A percentile compares a stretch with the other conserved stretches of the same genome.
These are phyloP conservation scores for Corythoichthys intestinalis DNA, from an alignment of 2,113 vertebrate species.

Conservation along the genomic window DNA sequence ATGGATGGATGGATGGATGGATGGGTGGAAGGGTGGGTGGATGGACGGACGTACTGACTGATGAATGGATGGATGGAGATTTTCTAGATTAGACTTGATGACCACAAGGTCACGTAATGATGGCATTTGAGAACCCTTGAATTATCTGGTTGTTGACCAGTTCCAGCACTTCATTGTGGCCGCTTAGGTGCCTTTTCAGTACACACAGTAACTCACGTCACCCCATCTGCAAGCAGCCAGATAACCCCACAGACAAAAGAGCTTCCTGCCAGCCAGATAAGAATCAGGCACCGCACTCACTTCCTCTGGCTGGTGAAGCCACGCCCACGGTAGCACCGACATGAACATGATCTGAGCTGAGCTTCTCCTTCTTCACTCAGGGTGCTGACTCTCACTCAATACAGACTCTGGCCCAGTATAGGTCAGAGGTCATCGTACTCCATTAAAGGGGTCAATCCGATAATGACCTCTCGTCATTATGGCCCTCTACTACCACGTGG, in stretches of 20 bases:
- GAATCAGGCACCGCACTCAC: conserved; percentile 46
- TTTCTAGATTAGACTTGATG: neutral
- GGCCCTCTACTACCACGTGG: neutral
- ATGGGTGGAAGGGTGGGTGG: too few species aligned
- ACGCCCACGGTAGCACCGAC: conserved; percentile 26
- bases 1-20: too few species aligned
- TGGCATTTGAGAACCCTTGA: neutral
- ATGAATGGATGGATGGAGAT: too few species aligned
- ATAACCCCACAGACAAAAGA: conserved; percentile 61
- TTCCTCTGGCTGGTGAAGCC: conserved; percentile 40
- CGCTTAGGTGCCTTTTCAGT: conserved; percentile 26
- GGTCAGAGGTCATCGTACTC: conserved; percentile 48
- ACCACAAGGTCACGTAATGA: neutral
- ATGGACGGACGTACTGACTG: too few species aligned
- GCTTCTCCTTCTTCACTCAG: conserved; percentile 26
- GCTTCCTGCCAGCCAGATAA: conserved; percentile 65
- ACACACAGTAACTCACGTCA: conserved; percentile 30
- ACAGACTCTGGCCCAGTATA: conserved; percentile 12
- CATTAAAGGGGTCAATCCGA: conserved; percentile 51
- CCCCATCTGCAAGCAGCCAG: conserved; percentile 48
- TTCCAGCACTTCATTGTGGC: conserved; percentile 6
- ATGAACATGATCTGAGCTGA: conserved; percentile 20
- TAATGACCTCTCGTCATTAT: conserved; percentile 27
- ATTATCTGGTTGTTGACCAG: conserved; percentile 7
- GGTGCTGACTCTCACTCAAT: conserved; percentile 25